Base-by-base conservation (phyloP, 1,140 invertebrate species). In the Trichonephila clavata region DNA sequence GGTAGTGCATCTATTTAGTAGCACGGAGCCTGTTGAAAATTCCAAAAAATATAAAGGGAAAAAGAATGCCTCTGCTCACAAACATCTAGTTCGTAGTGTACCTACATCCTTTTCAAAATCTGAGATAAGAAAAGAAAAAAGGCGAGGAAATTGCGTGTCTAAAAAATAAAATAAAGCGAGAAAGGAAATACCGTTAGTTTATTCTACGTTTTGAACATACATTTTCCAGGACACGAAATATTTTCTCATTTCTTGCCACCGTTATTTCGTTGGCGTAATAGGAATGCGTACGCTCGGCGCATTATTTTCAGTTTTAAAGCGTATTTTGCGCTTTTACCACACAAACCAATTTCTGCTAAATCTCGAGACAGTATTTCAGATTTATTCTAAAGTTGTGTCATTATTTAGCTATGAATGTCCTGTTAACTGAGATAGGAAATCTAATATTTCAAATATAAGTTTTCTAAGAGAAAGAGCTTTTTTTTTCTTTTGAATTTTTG, bases 211-310 rank as follows among this genome's bases (percentile, higher is more conserved):
- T 32, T 77, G 16, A 14, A 24, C 71, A 77, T 77, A 77, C 27
- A 77, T 77, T 77, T 77, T 77, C 71, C 71, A 32, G 27, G 27
- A 77, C 71, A 77, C 27, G 71, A 39, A 77, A 77, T 77, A 77
- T 77, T 77, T 77, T 77, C 71, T 77, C 71, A 77, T 77, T 77
- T 77, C 71, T 77, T 39, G 14, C 71, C 71, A 39, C 71, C 71
- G 32, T 77, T 77, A 77, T 77, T 77, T 77, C 32, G 71, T 77
- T 77, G 71, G 16, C 27, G 71, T 77, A 77, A 77, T 77, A 77
- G 27, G 71, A 77, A 77, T 20, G 24, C 71, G 71, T 77, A 32
- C 71, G n/a, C 5, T 77, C 32, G 18, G 14, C 27, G 10, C 71
- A 32, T 77, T 77, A 77, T 77, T 32, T 77, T 32, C 27, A 32